These are phyloP conservation scores for Galago senegalensis DNA, from an alignment of 2,797 vertebrate genomes.

Conservation along the genomic window DNA sequence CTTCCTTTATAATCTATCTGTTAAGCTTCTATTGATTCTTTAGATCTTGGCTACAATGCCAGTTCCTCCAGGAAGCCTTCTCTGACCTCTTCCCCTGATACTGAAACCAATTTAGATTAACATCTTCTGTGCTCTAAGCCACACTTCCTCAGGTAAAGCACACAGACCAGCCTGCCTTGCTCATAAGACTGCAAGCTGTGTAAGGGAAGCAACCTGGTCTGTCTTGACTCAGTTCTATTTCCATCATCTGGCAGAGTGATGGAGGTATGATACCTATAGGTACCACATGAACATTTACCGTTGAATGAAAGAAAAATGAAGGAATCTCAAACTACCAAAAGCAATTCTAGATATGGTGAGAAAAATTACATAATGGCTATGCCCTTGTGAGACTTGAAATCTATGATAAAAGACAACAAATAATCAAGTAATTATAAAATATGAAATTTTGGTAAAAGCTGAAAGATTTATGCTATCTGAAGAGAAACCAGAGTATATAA, in stretches of 20 bases:
- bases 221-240: background rate
- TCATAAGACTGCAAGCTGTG: background rate
- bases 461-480: no score
- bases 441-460: background rate
- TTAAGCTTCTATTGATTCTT: background rate
- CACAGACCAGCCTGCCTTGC: background rate
- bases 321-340: background rate
- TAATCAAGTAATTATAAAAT: background rate
- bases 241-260: background rate
- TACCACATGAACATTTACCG: background rate
- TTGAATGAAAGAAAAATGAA: background rate
- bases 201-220: background rate
- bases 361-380: background rate
- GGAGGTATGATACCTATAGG: no score
- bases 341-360: background rate
- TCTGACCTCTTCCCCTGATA: background rate
- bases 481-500: no score
- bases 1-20: background rate
- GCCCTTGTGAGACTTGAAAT: background rate
- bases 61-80: background rate
- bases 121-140: background rate
- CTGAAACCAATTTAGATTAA: background rate
- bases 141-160: background rate
- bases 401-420: background rate
- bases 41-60: background rate